Percentiles rank a stretch among this genome's conserved stretches.
phyloP scores from a whole-genome alignment of 2,888 invertebrate species.

The Coremacera marginata region DNA sequence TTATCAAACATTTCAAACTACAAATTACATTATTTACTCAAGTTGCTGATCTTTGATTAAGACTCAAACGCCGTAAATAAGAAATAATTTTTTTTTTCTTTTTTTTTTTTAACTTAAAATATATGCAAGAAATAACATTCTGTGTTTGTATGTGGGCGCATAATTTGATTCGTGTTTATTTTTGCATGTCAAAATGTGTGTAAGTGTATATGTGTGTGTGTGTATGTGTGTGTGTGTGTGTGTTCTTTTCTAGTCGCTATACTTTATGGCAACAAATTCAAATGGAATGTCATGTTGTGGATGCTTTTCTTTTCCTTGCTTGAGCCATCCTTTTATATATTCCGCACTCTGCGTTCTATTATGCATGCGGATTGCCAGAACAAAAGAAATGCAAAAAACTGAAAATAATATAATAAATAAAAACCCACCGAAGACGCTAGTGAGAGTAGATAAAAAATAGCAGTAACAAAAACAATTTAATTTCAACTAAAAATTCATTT shows the following conservation, averaged over 20 bases:
- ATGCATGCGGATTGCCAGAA: conserved; percentile 13
- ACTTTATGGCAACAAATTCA: not conserved
- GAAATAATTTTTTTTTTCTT: too few relatives aligned
- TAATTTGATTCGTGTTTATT: not conserved
- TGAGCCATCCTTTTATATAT: not conserved
- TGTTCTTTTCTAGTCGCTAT: not conserved
- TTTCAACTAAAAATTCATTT: not conserved
- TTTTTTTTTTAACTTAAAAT: too few relatives aligned
- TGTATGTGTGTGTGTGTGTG: not conserved
- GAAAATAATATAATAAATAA: not conserved
- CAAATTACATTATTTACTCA: too few relatives aligned
- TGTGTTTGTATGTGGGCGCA: not conserved
- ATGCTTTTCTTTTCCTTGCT: not conserved
- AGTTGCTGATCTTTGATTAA: too few relatives aligned
- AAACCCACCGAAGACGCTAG: not conserved
- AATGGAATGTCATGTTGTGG: not conserved
- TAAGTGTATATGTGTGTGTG: not conserved
- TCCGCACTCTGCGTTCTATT: not conserved
- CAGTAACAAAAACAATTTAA: not conserved
- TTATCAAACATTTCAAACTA: too few relatives aligned
- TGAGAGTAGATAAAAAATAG: not conserved
- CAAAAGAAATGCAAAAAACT: not conserved
- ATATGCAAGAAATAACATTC: not conserved
- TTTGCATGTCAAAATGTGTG: not conserved
- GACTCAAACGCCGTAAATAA: too few relatives aligned